Conservation (phyloP, 1,140 invertebrate genomes). For the Sarcophaga peregrina region DNA sequence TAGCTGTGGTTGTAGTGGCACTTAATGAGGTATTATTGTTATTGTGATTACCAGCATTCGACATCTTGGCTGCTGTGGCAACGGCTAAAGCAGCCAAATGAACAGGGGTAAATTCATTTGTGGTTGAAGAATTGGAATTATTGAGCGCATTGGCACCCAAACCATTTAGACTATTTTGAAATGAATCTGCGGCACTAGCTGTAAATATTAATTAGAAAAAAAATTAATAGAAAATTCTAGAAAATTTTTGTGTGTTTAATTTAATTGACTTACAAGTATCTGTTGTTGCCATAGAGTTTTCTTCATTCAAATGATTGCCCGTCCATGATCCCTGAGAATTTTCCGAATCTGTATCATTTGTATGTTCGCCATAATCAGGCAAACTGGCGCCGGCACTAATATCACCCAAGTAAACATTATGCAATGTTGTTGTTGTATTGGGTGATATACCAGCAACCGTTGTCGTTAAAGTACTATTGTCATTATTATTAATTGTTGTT, state of each 20-base stretch:
- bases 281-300: slow-evolving; percentile 59
- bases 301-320: slow-evolving; percentile 54
- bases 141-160: slow-evolving; percentile 46
- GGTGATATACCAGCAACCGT: slow-evolving; percentile 42
- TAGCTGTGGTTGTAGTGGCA: slow-evolving; percentile 59
- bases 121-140: slow-evolving; percentile 58
- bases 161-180: slow-evolving; percentile 58
- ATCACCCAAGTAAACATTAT: slow-evolving; percentile 24
- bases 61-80: slow-evolving; percentile 33
- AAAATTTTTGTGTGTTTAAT: neutral
- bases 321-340: slow-evolving; percentile 61
- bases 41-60: slow-evolving; percentile 50
- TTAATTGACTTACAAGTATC: slow-evolving; percentile 64
- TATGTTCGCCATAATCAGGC: slow-evolving; percentile 40
- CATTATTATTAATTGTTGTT: slow-evolving; percentile 29
- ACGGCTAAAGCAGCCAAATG: slow-evolving; percentile 39
- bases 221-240: no score
- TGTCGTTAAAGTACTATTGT: slow-evolving; percentile 3
- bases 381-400: slow-evolving; percentile 46
- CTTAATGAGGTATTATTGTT: slow-evolving; percentile 62
- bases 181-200: slow-evolving; percentile 64
- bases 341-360: slow-evolving; percentile 55
- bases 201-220: neutral
- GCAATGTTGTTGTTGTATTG: slow-evolving; percentile 38
- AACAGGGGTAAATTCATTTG: slow-evolving; percentile 56